These are phyloP conservation scores for Phenganax stokvisi DNA, from an alignment of 92 coral and sea anemone genomes.

Conservation along the genomic window DNA sequence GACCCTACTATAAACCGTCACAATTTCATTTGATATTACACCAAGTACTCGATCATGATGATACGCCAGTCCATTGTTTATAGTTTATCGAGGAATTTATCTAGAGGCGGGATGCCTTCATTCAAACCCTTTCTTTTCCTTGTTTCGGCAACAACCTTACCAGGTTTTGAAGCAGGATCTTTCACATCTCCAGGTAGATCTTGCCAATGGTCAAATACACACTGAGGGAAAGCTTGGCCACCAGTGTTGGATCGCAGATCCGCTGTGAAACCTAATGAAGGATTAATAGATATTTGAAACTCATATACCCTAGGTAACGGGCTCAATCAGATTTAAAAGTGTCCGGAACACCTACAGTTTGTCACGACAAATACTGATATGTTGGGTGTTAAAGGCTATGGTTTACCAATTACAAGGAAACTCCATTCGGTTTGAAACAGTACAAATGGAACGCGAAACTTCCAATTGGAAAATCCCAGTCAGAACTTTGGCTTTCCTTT, in stretches of 20 bases:
- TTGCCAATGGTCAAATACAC: constrained; percentile 96
- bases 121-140: constrained; percentile 82
- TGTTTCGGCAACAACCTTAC: constrained; percentile 43
- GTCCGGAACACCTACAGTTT: too few relatives aligned
- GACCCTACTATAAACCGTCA: neutral
- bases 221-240: constrained; percentile 99
- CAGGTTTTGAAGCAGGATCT: constrained; percentile 51
- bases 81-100: constrained; percentile 82
- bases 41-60: neutral
- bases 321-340: too few relatives aligned
- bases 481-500: too few relatives aligned
- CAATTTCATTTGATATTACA: neutral
- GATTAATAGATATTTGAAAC: too few relatives aligned
- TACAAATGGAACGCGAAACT: too few relatives aligned
- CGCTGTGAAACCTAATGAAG: constrained; percentile 75
- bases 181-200: constrained; percentile 46
- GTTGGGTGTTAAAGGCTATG: too few relatives aligned
- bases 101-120: constrained; percentile 69
- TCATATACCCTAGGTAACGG: too few relatives aligned
- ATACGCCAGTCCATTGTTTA: constrained; percentile 34
- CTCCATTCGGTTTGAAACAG: too few relatives aligned
- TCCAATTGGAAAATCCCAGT: too few relatives aligned
- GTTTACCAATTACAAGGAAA: too few relatives aligned
- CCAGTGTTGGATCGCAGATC: constrained; percentile 96
- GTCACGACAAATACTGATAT: too few relatives aligned